phyloP scores from a whole-genome alignment of 2,113 vertebrate species.

The Hystrix brachyura region DNA sequence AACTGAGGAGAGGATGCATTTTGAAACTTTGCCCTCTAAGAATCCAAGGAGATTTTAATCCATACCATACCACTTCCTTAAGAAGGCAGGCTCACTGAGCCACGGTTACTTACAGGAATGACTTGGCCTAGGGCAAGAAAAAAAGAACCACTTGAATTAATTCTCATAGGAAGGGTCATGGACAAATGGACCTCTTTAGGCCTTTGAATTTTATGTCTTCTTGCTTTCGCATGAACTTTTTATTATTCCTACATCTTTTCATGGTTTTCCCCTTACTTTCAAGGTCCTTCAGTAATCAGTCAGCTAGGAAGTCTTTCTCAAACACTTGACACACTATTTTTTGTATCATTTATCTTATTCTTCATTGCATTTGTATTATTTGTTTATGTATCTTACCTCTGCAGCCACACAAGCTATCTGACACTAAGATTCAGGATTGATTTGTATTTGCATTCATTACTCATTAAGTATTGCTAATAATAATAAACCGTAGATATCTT shows the following conservation, averaged over 20 bases:
- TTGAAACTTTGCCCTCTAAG: not conserved
- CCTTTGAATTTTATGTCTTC: not conserved
- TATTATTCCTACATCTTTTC: not conserved
- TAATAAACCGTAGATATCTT: conserved; percentile 4
- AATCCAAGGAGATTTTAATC: not conserved
- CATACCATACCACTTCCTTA: not conserved
- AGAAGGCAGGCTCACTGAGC: not conserved
- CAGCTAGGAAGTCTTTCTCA: not conserved
- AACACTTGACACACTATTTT: not conserved
- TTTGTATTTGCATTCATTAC: conserved; percentile 16
- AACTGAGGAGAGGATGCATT: not conserved
- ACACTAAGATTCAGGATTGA: not conserved
- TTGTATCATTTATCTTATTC: not conserved
- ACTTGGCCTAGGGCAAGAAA: not conserved
- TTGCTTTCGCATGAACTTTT: not conserved
- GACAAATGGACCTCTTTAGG: not conserved
- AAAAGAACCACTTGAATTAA: not conserved
- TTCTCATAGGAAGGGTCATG: not conserved
- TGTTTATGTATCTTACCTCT: not conserved
- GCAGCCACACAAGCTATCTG: conserved; percentile 4
- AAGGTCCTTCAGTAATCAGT: not conserved
- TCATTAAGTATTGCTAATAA: conserved; percentile 20
- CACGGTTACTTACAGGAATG: not conserved
- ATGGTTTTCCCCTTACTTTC: not conserved
- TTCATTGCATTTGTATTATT: not conserved